Evolutionary conservation across 64 coral and sea anemone genomes (phyloP).

Genomic region (Pocillopora damicornis): DNA sequence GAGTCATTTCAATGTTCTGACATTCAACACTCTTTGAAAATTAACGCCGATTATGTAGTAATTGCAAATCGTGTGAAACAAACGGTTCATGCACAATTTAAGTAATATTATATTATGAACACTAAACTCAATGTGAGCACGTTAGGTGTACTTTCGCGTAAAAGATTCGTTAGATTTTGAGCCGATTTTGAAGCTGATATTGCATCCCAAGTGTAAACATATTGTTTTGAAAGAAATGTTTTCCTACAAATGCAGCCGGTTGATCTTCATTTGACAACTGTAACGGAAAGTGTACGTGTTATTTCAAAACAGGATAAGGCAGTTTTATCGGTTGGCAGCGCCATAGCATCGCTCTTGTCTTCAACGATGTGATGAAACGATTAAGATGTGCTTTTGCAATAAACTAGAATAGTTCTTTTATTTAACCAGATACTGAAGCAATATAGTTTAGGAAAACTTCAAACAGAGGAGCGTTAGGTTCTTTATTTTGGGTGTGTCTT

Average conservation of each 20-base stretch:
- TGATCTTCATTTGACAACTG: neutral
- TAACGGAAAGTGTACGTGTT: neutral
- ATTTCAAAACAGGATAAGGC: neutral
- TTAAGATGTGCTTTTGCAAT: too few relatives aligned
- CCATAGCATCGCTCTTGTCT: neutral
- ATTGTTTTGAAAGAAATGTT: neutral
- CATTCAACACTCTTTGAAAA: neutral
- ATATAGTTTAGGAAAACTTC: too few relatives aligned
- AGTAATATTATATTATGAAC: neutral
- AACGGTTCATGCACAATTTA: neutral
- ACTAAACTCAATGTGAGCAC: neutral
- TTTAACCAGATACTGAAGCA: too few relatives aligned
- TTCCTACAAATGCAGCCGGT: neutral
- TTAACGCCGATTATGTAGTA: neutral
- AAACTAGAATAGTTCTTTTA: too few relatives aligned
- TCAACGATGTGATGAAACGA: too few relatives aligned
- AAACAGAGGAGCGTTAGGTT: too few relatives aligned
- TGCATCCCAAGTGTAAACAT: neutral
- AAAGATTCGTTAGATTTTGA: neutral
- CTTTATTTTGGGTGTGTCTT: neutral
- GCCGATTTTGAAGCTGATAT: neutral
- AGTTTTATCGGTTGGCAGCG: neutral
- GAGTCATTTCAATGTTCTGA: neutral
- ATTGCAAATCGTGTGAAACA: neutral
- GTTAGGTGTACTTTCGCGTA: neutral